phyloP scores from a whole-genome alignment of 2,797 vertebrate species.

The Chaetophractus vellerosus region DNA sequence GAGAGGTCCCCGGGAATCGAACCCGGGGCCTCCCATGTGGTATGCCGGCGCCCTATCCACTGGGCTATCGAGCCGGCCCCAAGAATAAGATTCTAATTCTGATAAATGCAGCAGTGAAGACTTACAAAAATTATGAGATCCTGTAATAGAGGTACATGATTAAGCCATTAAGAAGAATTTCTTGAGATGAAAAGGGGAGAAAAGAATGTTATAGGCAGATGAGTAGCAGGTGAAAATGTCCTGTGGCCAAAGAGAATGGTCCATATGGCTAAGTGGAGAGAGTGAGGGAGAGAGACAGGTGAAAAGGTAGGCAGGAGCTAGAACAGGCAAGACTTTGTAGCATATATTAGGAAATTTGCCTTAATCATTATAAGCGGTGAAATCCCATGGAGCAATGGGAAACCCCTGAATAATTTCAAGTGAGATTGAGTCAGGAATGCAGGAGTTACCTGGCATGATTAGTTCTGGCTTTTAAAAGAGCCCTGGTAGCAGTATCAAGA shows the following conservation, averaged over 20 bases:
- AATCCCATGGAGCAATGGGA: neutral
- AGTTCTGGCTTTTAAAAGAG: neutral
- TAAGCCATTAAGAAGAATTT: neutral
- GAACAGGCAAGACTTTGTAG: accelerated
- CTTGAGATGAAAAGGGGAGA: neutral
- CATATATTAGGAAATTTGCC: neutral
- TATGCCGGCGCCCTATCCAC: too few species aligned
- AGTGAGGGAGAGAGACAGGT: neutral
- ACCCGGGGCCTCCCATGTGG: too few species aligned
- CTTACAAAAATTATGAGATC: neutral
- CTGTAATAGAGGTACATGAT: neutral
- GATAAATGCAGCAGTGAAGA: neutral
- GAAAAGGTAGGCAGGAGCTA: too few species aligned
- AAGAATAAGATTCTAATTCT: neutral
- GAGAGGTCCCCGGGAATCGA: too few species aligned
- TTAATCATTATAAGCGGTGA: neutral
- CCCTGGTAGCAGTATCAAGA: neutral
- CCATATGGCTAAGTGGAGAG: accelerated
- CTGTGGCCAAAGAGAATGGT: neutral
- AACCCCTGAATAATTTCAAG: neutral
- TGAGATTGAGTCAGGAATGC: neutral
- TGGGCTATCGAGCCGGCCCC: too few species aligned
- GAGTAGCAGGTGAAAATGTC: neutral
- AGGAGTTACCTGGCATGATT: neutral
- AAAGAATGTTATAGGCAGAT: neutral